Evolutionary conservation across 2,797 vertebrate species (phyloP), one percentile per base, ranked within the genome.

Genomic region (Ctenochaetus hawaiiensis): DNA sequence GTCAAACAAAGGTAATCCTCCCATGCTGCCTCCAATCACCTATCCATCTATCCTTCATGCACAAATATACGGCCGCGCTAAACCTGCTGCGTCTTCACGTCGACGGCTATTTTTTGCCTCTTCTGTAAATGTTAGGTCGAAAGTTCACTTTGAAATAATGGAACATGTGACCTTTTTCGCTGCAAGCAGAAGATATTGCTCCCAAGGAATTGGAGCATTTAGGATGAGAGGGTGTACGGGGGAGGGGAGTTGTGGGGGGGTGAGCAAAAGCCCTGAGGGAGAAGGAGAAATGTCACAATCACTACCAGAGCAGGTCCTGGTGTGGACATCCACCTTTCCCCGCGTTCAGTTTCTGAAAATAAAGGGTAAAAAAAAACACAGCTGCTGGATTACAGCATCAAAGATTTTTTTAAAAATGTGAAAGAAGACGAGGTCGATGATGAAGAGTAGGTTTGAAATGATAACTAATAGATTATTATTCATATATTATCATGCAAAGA

Each of bases 131-230:
- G 93, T 92, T 94, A 93, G 93, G 94, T 94, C 91, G 75, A 92
- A 92, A 94, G 94, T 94, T 95, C 93, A 89, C 84, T 90, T 85
- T 91, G 91, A 93, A 94, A 94, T 95, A 94, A 95, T 95, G 90
- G 93, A 89, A 89, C 88, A 75, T 90, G 93, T 95, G 94, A 95
- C 94, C 94, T 96, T 95, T 94, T 90, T 93, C 84, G 88, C 76
- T 22, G 74, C 72, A 75, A 93, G 85, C 87, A 88, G 90, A 84
- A 87, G 92, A 93, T 91, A 90, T 90, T 91, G 89, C 91, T 91
- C 84, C 81, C 1, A 71, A 89, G 88, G 88, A 93, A 92, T 81
- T 74, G 89, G 86, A 92, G 87, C 86, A 89, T 93, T 94, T 92
- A 82, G 90, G 91, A 91, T 88, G 92, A 91, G 83, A 90, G 82